Percentiles rank a stretch among this genome's conserved stretches.
These are phyloP conservation scores for Paraescarpia echinospica DNA, from an alignment of 1,140 invertebrate genomes.

Conservation along the genomic window DNA sequence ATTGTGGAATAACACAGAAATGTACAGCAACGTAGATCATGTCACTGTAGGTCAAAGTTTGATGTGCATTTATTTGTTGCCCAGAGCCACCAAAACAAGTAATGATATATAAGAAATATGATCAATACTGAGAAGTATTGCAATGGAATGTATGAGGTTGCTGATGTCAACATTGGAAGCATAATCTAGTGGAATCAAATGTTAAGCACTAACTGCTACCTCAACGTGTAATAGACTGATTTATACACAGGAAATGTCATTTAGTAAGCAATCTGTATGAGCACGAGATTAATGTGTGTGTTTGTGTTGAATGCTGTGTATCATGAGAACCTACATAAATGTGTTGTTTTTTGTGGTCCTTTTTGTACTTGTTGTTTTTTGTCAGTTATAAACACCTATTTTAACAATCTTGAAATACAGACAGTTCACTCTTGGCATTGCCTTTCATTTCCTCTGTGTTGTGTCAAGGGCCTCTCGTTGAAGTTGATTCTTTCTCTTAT, in stretches of 20 bases:
- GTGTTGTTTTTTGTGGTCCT: background rate
- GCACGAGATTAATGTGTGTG: background rate
- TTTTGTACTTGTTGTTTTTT: background rate
- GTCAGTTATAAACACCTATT: background rate
- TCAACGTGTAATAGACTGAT: background rate
- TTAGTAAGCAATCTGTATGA: no score
- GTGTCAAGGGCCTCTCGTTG: no score
- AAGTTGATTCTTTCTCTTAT: no score
- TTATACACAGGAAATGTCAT: no score
- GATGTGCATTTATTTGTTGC: background rate
- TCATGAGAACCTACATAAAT: background rate
- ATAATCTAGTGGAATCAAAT: background rate
- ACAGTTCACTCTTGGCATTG: no score
- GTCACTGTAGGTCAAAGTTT: background rate
- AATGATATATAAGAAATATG: background rate
- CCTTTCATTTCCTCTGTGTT: no score
- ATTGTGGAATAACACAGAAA: background rate
- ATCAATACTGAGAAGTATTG: background rate
- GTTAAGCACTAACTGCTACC: background rate
- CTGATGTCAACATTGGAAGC: background rate
- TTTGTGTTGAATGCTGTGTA: background rate
- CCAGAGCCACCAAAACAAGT: background rate
- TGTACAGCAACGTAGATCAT: background rate
- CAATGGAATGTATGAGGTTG: background rate
- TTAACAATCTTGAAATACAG: background rate